These are phyloP conservation scores for Spatulosminthurus flaviceps DNA, from an alignment of 2,888 invertebrate species.

Conservation along the genomic window DNA sequence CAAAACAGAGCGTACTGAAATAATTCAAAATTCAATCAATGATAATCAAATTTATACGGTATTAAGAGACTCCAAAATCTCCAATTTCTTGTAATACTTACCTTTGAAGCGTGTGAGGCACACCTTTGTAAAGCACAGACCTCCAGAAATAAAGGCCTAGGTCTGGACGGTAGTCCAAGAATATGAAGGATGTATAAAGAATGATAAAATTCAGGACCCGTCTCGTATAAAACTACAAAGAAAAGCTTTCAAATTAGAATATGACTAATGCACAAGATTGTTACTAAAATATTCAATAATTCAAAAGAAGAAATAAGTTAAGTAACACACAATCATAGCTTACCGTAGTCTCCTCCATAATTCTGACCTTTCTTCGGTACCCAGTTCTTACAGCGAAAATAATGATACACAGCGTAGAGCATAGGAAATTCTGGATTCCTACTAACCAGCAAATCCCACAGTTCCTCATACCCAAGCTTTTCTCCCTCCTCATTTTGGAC, in stretches of 20 bases:
- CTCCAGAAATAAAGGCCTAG: constrained; percentile 57
- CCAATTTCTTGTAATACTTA: constrained; percentile 26
- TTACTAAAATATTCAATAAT: no score
- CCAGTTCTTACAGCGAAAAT: constrained; percentile 62
- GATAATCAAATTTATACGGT: neutral
- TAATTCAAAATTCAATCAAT: neutral
- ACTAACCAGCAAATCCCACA: constrained; percentile 56
- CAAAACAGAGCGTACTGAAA: constrained; percentile 55
- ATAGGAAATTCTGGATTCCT: constrained; percentile 57
- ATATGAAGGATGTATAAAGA: constrained; percentile 58
- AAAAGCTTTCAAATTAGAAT: constrained; percentile 10
- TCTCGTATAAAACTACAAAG: constrained; percentile 58
- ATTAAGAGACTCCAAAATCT: neutral
- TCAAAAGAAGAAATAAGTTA: no score
- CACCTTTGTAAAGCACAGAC: constrained; percentile 57
- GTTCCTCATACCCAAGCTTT: constrained; percentile 49
- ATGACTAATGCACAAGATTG: no score
- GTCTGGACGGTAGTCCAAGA: constrained; percentile 53
- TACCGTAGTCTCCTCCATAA: constrained; percentile 60
- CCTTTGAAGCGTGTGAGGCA: constrained; percentile 57
- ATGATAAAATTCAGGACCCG: constrained; percentile 59
- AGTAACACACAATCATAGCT: constrained; percentile 21
- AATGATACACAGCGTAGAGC: constrained; percentile 61
- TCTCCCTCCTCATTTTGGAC: constrained; percentile 52
- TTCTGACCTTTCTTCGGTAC: constrained; percentile 57